Evolutionary conservation across 2,797 vertebrate genomes (phyloP), one percentile per base, ranked within the genome.

Genomic region (Lepilemur septentrionalis): DNA sequence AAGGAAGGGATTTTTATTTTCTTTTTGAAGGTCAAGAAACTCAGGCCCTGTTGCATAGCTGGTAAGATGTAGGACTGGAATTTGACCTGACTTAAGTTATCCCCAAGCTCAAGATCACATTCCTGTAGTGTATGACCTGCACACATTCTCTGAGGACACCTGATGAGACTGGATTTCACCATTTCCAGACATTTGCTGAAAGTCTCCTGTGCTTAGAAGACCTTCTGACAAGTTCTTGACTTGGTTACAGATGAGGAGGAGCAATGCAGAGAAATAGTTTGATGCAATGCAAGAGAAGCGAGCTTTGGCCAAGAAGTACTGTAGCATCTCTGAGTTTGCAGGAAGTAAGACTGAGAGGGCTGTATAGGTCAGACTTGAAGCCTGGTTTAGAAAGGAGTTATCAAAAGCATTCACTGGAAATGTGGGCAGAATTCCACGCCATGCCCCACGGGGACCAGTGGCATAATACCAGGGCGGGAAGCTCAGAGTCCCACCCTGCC

Each of bases 91-190:
- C 5, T 55, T 30, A 20, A 18, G 35, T 8, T 38, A 23, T 9
- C 22, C 25, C 32, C 25, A 52, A 30, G 75, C 2, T 78, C 57
- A 18, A 32, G 55, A 11, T 35, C 20, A 5, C 57, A 80, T 35
- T 52, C n/a, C 30, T 10, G 0, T 10, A 38, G 52, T 46, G 0
- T 0, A 1, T 30, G 46, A 28, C 38, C 35, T 59, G 22, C 41
- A 35, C 3, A 22, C 11, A 11, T 4, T 50, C 88, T 76, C n/a
- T 13, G 8, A 17, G 23, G 28, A 43, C 8, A 13, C 5, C 32
- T 0, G 4, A 22, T 0, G 48, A 80, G n/a, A 28, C 14, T 18
- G 6, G 25, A 32, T 14, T 7, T 41, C 10, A 22, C 0, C 7
- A 23, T 38, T 70, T 18, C 67, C 46, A 61, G 50, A n/a, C 38